Base-by-base conservation (phyloP, 2,113 vertebrate species). In the Actenoides lindsayi region DNA sequence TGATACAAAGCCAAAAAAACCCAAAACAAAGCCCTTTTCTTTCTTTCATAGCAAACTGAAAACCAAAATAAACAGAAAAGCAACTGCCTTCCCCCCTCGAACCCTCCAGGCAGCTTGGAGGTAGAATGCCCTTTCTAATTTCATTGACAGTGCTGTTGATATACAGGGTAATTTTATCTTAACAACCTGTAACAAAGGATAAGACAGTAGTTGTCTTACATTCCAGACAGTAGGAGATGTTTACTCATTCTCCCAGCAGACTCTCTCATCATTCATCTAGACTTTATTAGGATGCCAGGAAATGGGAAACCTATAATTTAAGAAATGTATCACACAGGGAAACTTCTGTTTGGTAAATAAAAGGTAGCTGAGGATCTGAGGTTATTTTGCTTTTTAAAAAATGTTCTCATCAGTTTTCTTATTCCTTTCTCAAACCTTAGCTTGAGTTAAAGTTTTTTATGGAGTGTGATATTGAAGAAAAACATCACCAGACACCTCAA, bases 171-270 rank as follows among this genome's bases (percentile, higher is more conserved):
- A 97, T 97, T 97, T 97, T 97, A 97, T 97, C 97, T 97, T 97
- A 97, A 97, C 96, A 97, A 97, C 97, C 96, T 97, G 96, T 97
- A 97, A 97, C 97, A 97, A 97, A 97, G 97, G 96, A 96, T 95
- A 97, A 97, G 97, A 97, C 96, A 97, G 97, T 97, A 97, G 97
- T 94, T 35, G 2, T 96, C 96, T 75, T 97, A 93, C 96, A 97
- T 97, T 97, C 96, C 97, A 97, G 97, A 96, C 96, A 93, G 97
- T 97, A 97, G 97, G 97, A 97, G 97, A 97, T 97, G 97, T 97
- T 97, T 97, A 96, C 96, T 95, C 93, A 71, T 94, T 97, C 96
- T 93, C 95, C 95, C 95, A 93, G 95, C 93, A 97, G 96, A 97
- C 96, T 94, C 83, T 93, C 81, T 95, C 97, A 97, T 97, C 91